A percentile compares a stretch with the other conserved stretches of the same genome.
Evolutionary conservation across 1,140 invertebrate genomes (phyloP).

Genomic region (Contarinia nasturtii): DNA sequence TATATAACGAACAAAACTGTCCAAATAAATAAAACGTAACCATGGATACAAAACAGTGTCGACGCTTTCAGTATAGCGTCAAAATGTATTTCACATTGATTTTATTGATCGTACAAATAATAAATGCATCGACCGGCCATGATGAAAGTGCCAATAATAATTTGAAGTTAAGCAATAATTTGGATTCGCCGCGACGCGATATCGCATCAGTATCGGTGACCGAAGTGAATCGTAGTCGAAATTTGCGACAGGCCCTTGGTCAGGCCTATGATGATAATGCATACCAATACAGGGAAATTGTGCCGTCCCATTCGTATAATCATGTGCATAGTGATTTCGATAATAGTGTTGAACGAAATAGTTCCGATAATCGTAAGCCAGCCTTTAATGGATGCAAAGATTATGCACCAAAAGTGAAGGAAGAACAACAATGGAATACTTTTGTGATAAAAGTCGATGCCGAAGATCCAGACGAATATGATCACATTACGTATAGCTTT

Average conservation of each 20-base stretch:
- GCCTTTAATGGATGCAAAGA: conserved; percentile 42
- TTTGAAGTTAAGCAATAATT: no score
- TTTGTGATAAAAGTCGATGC: conserved; percentile 37
- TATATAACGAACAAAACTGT: neutral
- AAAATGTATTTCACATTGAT: no score
- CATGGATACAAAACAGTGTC: neutral
- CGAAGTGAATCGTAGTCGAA: no score
- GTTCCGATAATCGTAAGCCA: conserved; percentile 42
- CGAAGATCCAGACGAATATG: conserved; percentile 51
- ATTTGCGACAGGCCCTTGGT: neutral
- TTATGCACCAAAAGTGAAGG: conserved; percentile 40
- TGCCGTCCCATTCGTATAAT: no score
- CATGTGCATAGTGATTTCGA: neutral
- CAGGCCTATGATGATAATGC: neutral
- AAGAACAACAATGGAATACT: conserved; percentile 36
- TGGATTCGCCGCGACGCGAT: no score
- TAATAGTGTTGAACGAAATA: neutral
- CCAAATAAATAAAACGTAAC: neutral
- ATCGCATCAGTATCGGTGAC: no score
- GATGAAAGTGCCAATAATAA: no score
- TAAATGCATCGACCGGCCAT: no score
- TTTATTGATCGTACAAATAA: no score
- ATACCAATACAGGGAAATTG: neutral
- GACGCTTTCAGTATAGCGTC: no score
- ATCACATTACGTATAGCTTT: conserved; percentile 61